These are phyloP conservation scores for Drosophila subobscura DNA, from an alignment of 1,140 invertebrate species.

Conservation along the genomic window DNA sequence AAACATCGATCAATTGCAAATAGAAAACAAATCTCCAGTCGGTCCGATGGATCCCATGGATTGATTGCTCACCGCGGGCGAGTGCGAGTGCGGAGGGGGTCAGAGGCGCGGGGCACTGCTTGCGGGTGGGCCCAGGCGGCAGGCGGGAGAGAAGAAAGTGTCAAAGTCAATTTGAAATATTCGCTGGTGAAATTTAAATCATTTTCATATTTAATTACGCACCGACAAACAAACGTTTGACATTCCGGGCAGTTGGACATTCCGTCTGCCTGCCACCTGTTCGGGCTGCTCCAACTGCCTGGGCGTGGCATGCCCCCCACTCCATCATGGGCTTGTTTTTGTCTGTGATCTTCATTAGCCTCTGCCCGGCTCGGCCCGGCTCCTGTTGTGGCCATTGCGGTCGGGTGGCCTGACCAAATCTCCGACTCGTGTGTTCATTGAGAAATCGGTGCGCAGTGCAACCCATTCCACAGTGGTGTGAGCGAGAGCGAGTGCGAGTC, in stretches of 20 bases:
- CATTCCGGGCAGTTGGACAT: constrained; percentile 61
- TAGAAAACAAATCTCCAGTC: constrained; percentile 76
- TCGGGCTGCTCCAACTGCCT: constrained; percentile 8
- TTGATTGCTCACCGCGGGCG: constrained; percentile 17
- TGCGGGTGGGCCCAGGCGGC: constrained; percentile 51
- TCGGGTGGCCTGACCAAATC: constrained; percentile 16
- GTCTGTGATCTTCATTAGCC: too few species aligned
- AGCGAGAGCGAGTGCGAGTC: too few species aligned
- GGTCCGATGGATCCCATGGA: constrained; percentile 54
- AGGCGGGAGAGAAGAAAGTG: constrained; percentile 59
- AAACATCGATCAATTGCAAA: constrained; percentile 71
- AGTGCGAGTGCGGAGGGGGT: not conserved
- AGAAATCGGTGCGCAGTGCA: not conserved
- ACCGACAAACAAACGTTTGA: constrained; percentile 76
- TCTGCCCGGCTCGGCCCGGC: too few species aligned
- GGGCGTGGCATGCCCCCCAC: constrained; percentile 9
- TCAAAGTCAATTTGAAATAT: constrained; percentile 73
- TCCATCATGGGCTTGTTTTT: too few species aligned
- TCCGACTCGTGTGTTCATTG: constrained; percentile 6
- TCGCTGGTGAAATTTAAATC: constrained; percentile 74
- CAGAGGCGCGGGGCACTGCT: constrained; percentile 14
- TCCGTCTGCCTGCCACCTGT: constrained; percentile 58
- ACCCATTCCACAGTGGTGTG: too few species aligned
- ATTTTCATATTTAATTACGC: constrained; percentile 77
- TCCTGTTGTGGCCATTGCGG: constrained; percentile 15